These are phyloP conservation scores for Acropternis orthonyx DNA, from an alignment of 2,797 vertebrate species.

Conservation along the genomic window DNA sequence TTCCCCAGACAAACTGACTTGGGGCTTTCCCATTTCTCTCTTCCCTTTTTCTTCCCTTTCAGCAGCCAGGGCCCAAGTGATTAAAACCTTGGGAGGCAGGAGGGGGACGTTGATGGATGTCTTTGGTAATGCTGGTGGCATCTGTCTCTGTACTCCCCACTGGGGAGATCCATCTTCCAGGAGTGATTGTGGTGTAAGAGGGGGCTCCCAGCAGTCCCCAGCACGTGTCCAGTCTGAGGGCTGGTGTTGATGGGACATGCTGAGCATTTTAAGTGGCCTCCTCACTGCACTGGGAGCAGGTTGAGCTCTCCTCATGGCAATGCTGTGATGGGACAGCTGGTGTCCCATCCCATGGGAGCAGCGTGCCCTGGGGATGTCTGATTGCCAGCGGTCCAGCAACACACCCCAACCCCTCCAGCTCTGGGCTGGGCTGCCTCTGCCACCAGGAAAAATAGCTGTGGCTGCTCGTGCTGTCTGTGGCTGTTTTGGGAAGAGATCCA, in stretches of 20 bases:
- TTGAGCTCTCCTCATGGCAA: fast-evolving
- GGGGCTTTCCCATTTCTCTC: neutral
- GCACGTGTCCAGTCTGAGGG: neutral
- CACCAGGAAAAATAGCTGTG: neutral
- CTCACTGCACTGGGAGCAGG: neutral
- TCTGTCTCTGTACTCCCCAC: constrained; percentile 4
- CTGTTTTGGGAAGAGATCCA: neutral
- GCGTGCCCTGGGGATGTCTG: fast-evolving
- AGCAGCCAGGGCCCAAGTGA: neutral
- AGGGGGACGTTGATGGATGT: constrained; percentile 26
- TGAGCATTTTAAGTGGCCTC: neutral
- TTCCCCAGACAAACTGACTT: neutral
- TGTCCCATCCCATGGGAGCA: neutral
- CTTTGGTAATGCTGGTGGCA: neutral
- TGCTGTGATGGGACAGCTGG: neutral
- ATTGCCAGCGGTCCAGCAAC: neutral
- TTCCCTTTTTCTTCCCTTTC: neutral
- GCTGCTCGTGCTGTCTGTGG: neutral
- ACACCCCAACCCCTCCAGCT: neutral
- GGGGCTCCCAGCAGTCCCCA: neutral
- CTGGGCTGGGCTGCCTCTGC: neutral
- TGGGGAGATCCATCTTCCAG: constrained; percentile 32
- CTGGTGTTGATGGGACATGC: neutral
- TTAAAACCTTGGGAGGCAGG: constrained; percentile 14
- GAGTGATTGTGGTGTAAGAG: neutral